Evolutionary conservation across 2,113 vertebrate species (phyloP).

Genomic region (Egretta garzetta): DNA sequence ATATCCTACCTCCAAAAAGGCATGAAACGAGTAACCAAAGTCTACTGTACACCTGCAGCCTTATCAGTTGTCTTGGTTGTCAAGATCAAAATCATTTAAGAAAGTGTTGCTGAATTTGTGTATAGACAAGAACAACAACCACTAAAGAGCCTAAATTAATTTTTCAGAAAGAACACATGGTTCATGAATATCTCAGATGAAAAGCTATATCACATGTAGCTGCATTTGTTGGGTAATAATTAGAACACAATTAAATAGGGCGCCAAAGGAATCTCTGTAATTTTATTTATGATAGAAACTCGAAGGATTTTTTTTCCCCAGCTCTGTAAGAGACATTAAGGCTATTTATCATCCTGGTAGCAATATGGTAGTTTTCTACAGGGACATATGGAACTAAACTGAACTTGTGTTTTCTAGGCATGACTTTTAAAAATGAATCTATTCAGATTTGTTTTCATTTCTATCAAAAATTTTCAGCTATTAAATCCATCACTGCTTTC

Average conservation of each 20-base stretch:
- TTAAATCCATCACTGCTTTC: not conserved
- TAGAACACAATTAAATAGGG: slow-evolving; percentile 7
- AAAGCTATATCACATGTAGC: not conserved
- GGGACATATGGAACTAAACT: not conserved
- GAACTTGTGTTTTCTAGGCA: not conserved
- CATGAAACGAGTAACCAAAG: not conserved
- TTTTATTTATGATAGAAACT: slow-evolving; percentile 31
- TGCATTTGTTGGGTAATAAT: not conserved
- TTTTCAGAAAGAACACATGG: not conserved
- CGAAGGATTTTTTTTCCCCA: not conserved
- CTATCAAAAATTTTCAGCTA: not conserved
- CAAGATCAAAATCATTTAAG: not conserved
- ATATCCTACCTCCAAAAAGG: not conserved
- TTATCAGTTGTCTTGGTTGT: not conserved
- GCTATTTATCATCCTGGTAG: not conserved
- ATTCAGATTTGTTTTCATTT: not conserved
- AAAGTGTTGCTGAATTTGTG: not conserved
- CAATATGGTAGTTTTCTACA: not conserved
- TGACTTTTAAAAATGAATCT: not conserved
- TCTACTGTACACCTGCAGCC: not conserved
- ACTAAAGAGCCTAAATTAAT: not conserved
- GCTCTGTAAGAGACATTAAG: slow-evolving; percentile 1
- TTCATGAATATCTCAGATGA: not conserved
- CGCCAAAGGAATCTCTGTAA: not conserved
- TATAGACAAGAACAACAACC: not conserved